Evolutionary conservation across 2,888 invertebrate genomes (phyloP).

Genomic region (Chesias legatella): DNA sequence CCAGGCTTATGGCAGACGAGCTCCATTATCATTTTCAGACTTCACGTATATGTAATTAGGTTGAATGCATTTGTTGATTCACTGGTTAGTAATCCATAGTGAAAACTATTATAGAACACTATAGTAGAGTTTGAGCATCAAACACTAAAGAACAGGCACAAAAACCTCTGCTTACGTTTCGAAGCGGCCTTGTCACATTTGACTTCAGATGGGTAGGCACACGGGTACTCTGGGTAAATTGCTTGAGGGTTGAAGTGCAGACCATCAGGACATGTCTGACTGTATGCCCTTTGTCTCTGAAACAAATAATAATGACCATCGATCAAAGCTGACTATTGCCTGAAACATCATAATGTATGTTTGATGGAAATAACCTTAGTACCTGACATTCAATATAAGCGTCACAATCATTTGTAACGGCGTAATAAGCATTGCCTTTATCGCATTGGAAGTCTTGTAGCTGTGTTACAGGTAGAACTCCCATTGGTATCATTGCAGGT

Average conservation of each 20-base stretch:
- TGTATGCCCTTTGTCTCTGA: slow-evolving; percentile 80
- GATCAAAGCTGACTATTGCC: background rate
- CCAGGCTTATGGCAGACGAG: no score
- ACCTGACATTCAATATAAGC: slow-evolving; percentile 83
- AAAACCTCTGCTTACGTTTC: slow-evolving; percentile 33
- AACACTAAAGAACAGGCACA: no score
- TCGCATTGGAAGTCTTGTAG: slow-evolving; percentile 16
- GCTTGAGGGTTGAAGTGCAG: slow-evolving; percentile 84
- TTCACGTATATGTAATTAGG: no score
- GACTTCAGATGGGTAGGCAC: slow-evolving; percentile 88
- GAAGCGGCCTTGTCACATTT: slow-evolving; percentile 82
- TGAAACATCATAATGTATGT: background rate
- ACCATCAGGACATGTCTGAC: slow-evolving; percentile 87
- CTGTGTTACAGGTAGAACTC: slow-evolving; percentile 3
- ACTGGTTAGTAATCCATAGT: no score
- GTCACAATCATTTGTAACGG: slow-evolving; percentile 82
- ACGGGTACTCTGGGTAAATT: slow-evolving; percentile 82
- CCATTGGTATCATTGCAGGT: background rate
- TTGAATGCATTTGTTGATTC: no score
- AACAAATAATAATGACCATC: slow-evolving; percentile 3
- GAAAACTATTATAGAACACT: no score
- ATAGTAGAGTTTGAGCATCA: no score
- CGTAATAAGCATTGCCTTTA: slow-evolving; percentile 46
- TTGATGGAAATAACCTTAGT: slow-evolving; percentile 19
- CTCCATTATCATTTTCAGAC: no score